These are phyloP conservation scores for Danio kyathit DNA, from an alignment of 2,797 vertebrate species.

Conservation along the genomic window DNA sequence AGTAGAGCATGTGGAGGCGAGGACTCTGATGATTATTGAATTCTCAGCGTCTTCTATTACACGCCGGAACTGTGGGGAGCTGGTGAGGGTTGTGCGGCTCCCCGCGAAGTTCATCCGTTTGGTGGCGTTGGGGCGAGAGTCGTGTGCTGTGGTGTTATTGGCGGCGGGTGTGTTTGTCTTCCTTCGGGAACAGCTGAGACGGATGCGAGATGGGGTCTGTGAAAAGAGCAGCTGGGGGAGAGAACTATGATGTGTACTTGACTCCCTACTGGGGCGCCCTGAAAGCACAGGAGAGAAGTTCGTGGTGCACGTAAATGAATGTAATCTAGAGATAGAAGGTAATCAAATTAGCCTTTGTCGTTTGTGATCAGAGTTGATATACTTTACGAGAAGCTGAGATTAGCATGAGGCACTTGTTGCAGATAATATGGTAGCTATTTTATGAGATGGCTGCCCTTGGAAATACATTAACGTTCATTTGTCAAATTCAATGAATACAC, in stretches of 20 bases:
- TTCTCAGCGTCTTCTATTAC: slow-evolving; percentile 45
- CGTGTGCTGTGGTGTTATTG: slow-evolving; percentile 16
- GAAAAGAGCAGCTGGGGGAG: slow-evolving; percentile 54
- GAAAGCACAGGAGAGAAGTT: slow-evolving; percentile 27
- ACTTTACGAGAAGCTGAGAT: slow-evolving; percentile 12
- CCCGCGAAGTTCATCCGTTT: slow-evolving; percentile 30
- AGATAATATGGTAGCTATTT: neutral
- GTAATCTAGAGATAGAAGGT: slow-evolving; percentile 16
- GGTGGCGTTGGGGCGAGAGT: neutral
- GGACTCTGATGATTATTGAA: slow-evolving; percentile 48
- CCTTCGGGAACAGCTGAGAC: slow-evolving; percentile 30
- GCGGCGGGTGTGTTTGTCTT: slow-evolving; percentile 35
- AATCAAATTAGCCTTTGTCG: slow-evolving; percentile 7
- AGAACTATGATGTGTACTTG: slow-evolving; percentile 48
- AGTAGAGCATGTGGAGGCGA: slow-evolving; percentile 39
- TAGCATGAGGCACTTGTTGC: slow-evolving; percentile 18
- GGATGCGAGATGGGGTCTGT: slow-evolving; percentile 34
- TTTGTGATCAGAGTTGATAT: slow-evolving; percentile 7
- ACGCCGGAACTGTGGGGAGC: slow-evolving; percentile 14
- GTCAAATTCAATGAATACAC: slow-evolving; percentile 3
- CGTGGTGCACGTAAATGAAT: neutral
- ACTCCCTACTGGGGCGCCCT: slow-evolving; percentile 18
- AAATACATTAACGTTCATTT: slow-evolving; percentile 26
- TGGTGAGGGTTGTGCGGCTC: slow-evolving; percentile 38
- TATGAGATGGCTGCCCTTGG: slow-evolving; percentile 11